These are phyloP conservation scores for Drosophila bifasciata DNA, from an alignment of 1,140 invertebrate species.

Conservation along the genomic window DNA sequence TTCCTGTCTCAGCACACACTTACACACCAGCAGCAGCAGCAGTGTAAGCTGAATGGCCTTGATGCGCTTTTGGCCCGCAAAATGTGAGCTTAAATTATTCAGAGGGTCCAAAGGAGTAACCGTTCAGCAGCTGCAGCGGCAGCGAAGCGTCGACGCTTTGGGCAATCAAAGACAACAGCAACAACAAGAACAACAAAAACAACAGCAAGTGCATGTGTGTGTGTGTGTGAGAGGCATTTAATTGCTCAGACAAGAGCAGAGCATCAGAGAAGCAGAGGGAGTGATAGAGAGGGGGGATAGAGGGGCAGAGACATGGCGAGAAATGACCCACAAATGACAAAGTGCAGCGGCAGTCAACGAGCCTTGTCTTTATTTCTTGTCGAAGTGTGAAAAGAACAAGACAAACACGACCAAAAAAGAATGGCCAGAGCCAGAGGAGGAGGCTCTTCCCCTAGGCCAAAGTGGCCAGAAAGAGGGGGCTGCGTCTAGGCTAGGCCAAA, in stretches of 20 bases:
- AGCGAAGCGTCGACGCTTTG: constrained; percentile 32
- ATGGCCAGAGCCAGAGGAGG: constrained; percentile 26
- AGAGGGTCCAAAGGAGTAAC: constrained; percentile 44
- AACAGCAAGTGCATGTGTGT: constrained; percentile 2
- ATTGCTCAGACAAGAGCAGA: constrained; percentile 65
- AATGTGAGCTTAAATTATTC: constrained; percentile 74
- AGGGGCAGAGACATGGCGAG: constrained; percentile 6
- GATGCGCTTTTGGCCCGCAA: constrained; percentile 65
- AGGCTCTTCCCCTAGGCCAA: constrained; percentile 29
- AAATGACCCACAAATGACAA: constrained; percentile 72
- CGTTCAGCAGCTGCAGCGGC: constrained; percentile 29
- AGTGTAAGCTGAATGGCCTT: constrained; percentile 42
- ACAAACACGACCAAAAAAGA: constrained; percentile 54
- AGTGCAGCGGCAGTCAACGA: constrained; percentile 73
- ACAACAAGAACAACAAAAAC: not conserved
- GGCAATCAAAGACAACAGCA: constrained; percentile 65
- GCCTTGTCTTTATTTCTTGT: constrained; percentile 46
- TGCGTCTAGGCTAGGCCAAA: constrained; percentile 20
- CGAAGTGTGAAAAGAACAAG: constrained; percentile 67
- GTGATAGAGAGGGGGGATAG: no score
- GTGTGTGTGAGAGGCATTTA: constrained; percentile 65
- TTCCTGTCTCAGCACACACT: constrained; percentile 50
- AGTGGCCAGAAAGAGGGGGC: constrained; percentile 38
- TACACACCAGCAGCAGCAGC: constrained; percentile 12
- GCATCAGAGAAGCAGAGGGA: constrained; percentile 1